Percentiles rank a stretch among this genome's conserved stretches.
phyloP scores from a whole-genome alignment of 2,797 vertebrate species.

The Propithecus deckenii region DNA sequence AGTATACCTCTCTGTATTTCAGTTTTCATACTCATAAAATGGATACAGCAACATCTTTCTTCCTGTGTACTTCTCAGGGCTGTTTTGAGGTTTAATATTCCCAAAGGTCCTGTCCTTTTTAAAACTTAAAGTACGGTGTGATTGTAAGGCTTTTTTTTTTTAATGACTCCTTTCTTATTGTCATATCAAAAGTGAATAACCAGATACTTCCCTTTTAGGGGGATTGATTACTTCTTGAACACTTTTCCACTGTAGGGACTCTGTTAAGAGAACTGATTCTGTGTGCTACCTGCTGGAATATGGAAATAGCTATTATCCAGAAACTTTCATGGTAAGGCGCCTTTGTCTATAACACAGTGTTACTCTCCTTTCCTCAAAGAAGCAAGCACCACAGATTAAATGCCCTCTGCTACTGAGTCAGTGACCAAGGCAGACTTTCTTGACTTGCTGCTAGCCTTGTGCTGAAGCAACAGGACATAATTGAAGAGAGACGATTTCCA shows the following conservation, averaged over 20 bases:
- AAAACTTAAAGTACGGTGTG: neutral
- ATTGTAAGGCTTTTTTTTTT: neutral
- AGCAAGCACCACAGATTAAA: neutral
- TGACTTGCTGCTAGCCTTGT: neutral
- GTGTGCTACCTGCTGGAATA: neutral
- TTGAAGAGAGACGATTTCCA: conserved; percentile 54
- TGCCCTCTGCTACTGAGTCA: neutral
- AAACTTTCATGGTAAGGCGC: neutral
- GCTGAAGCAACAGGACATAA: conserved; percentile 9
- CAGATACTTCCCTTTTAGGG: conserved; percentile 31
- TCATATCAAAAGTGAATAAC: conserved; percentile 32
- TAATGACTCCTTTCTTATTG: neutral
- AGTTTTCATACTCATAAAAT: neutral
- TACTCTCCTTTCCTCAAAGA: neutral
- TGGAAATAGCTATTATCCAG: neutral
- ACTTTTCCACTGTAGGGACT: neutral
- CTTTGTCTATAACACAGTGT: neutral
- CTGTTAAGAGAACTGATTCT: neutral
- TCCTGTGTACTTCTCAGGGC: neutral
- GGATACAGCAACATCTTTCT: neutral
- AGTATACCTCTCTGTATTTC: neutral
- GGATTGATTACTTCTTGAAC: neutral
- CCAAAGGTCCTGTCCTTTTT: conserved; percentile 9
- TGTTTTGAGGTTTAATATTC: conserved; percentile 31
- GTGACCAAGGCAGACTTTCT: neutral